These are phyloP conservation scores for Thalassophryne amazonica DNA, from an alignment of 2,797 vertebrate genomes.

Conservation along the genomic window DNA sequence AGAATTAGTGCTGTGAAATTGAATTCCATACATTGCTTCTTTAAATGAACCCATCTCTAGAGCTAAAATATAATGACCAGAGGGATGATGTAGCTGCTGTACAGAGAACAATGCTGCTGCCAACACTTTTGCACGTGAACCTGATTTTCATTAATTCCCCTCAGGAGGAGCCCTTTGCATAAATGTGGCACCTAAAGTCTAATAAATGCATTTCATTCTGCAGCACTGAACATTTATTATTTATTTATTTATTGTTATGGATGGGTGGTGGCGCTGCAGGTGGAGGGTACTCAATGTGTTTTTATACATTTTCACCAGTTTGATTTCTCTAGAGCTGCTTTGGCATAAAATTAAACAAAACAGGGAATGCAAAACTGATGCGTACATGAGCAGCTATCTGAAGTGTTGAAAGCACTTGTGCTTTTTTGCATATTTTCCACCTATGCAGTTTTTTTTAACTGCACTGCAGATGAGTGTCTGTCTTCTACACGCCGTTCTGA, in stretches of 20 bases:
- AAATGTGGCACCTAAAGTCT: slow-evolving; percentile 25
- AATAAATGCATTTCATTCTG: slow-evolving; percentile 24
- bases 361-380: neutral
- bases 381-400: slow-evolving; percentile 18
- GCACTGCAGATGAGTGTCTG: too few relatives aligned
- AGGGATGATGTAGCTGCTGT: neutral
- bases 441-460: too few relatives aligned
- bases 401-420: slow-evolving; percentile 8
- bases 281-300: slow-evolving; percentile 17
- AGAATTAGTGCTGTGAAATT: too few relatives aligned
- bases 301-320: slow-evolving; percentile 12
- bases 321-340: slow-evolving; percentile 24
- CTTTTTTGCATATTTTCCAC: slow-evolving; percentile 19
- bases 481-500: neutral
- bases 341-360: slow-evolving; percentile 9
- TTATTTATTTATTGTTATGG: slow-evolving; percentile 20
- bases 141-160: slow-evolving; percentile 11
- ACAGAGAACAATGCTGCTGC: slow-evolving; percentile 6
- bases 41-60: too few relatives aligned
- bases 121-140: slow-evolving; percentile 14
- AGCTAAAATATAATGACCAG: neutral
- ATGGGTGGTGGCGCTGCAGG: slow-evolving; percentile 11
- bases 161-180: slow-evolving; percentile 16
- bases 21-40: too few relatives aligned
- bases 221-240: slow-evolving; percentile 3